These are phyloP conservation scores for Lasaia peninsularis DNA, from an alignment of 1,140 invertebrate species.

Conservation along the genomic window DNA sequence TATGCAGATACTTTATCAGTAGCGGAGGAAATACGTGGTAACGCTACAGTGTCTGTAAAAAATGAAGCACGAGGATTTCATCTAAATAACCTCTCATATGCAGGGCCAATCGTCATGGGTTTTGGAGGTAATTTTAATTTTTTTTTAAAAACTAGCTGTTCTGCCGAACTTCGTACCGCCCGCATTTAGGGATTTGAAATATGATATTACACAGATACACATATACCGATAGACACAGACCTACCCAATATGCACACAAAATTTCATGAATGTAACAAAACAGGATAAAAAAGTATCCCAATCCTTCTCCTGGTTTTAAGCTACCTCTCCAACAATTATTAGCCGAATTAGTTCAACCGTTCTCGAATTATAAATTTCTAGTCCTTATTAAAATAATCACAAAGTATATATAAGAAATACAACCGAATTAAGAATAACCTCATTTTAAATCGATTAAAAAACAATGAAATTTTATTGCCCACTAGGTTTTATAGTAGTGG, in stretches of 20 bases:
- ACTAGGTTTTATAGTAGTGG: constrained; percentile 93
- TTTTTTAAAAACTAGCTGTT: background rate
- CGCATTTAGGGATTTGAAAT: no score
- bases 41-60: constrained; percentile 86
- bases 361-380: no score
- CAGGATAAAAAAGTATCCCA: no score
- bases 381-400: no score
- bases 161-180: no score
- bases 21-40: constrained; percentile 85
- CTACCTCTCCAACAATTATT: no score
- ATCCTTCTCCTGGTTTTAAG: no score
- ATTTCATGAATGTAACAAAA: no score
- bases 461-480: background rate
- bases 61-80: constrained; percentile 89
- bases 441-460: background rate
- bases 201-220: no score
- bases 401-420: background rate
- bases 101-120: constrained; percentile 95
- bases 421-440: background rate
- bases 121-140: constrained; percentile 83
- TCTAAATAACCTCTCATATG: constrained; percentile 93
- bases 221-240: no score
- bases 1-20: constrained; percentile 89
- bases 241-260: no score
- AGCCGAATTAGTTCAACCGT: no score